A percentile compares a stretch with the other conserved stretches of the same genome.
phyloP scores from a whole-genome alignment of 2,797 vertebrate species.

The Zalophus californianus region DNA sequence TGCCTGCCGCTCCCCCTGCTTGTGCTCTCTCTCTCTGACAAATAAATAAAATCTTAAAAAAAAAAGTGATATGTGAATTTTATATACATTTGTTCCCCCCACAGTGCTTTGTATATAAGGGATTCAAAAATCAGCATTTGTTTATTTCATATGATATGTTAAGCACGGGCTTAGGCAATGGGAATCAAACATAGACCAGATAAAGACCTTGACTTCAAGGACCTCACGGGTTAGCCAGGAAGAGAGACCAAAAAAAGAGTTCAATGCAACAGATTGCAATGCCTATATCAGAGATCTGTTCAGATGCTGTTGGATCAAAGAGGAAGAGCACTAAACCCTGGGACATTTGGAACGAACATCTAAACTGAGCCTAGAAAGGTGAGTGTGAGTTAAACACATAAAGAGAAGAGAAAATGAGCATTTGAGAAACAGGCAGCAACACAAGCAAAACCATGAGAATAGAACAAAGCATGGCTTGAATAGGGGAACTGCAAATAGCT shows the following conservation, averaged over 20 bases:
- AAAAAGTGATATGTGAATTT: neutral
- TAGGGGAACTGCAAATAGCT: neutral
- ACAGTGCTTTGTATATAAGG: neutral
- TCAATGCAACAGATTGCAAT: neutral
- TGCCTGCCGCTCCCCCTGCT: too few species aligned
- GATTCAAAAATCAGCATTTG: constrained; percentile 35
- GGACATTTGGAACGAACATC: neutral
- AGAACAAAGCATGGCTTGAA: neutral
- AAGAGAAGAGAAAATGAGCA: neutral
- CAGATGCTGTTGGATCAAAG: neutral
- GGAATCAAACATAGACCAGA: neutral
- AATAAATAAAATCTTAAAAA: too few species aligned
- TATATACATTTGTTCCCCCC: neutral
- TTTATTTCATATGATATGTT: neutral
- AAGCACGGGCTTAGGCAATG: neutral
- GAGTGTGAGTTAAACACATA: neutral
- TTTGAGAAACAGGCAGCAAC: neutral
- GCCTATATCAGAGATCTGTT: neutral
- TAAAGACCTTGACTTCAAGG: neutral
- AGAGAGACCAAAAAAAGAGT: neutral
- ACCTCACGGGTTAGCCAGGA: neutral
- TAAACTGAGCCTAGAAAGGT: neutral
- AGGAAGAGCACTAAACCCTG: neutral
- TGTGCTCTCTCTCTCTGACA: too few species aligned
- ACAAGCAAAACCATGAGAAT: neutral